Evolutionary conservation across 1,140 invertebrate genomes (phyloP).

Genomic region (Pissodes strobi): DNA sequence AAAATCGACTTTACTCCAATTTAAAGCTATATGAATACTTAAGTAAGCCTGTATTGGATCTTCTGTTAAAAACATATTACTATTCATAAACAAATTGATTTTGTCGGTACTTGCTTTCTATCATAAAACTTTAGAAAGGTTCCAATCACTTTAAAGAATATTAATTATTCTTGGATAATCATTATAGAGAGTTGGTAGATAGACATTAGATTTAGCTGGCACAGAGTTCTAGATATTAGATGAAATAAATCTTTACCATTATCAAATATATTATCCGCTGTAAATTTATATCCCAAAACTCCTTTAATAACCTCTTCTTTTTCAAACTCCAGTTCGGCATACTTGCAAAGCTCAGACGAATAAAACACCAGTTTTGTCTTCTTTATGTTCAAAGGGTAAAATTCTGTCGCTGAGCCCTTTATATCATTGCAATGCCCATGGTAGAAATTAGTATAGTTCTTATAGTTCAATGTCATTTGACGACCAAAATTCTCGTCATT

Average conservation of each 20-base stretch:
- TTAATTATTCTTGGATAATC: no score
- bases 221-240: no score
- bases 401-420: constrained; percentile 66
- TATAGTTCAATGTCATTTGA: constrained; percentile 62
- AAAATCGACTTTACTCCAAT: no score
- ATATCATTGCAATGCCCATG: constrained; percentile 55
- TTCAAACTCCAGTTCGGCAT: constrained; percentile 62
- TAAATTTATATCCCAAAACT: constrained; percentile 63
- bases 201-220: no score
- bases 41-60: no score
- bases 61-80: no score
- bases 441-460: constrained; percentile 58
- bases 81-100: no score
- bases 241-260: constrained; percentile 61
- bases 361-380: constrained; percentile 64
- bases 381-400: constrained; percentile 61
- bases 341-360: constrained; percentile 72
- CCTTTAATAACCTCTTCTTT: constrained; percentile 60
- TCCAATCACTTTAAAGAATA: no score
- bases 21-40: no score
- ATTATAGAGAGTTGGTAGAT: no score
- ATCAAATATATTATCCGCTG: constrained; percentile 63
- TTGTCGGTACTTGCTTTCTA: no score
- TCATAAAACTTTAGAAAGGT: no score
- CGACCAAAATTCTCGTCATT: constrained; percentile 59